Evolutionary conservation across 1,140 invertebrate species (phyloP), one percentile per base, ranked within the genome.

Genomic region (Agraylea sexmaculata): DNA sequence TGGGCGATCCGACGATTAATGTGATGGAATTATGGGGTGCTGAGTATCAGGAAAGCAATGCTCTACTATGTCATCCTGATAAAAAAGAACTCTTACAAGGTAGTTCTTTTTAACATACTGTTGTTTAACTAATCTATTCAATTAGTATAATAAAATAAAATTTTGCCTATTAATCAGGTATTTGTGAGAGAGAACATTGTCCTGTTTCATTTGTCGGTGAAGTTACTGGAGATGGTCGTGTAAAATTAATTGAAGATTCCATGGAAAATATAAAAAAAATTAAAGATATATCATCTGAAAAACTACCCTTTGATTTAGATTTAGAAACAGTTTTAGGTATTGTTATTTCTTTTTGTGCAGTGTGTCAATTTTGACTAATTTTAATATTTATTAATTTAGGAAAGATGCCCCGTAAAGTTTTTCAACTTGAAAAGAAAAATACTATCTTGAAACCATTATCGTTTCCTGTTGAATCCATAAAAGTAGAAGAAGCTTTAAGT

Each of bases 21-120:
- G 80, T 88, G 0, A 58, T 96, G 39, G 94, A 98, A 58, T 59
- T 98, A 4, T 98, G 94, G 94, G 92, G 91, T 1, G 94, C 93
- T 1, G 94, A 99, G 58, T 99, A 97, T 55, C 94, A 98, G 67
- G 94, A 98, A 62, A 95, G 85, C 48, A 80, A 97, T 61, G 93
- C 92, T 1, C 66, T 94, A 27, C 60, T 96, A 0, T 83, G 89
- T 46, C 67, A 66, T 27, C 62, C 74, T 37, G 58, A 80, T 38
- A 70, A 85, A 51, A 65, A 76, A 7, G 41, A 62, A 10, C 43
- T 83, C 2, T 61, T 97, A 1, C 66, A 79, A 52, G 60, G 60
- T 66, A 46, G 22, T 31, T 6, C 10, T 35, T 7, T 19, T 13
- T 35, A 4, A 17, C 7, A 35, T 17, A 35, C 7, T 17, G 8